Conservation (phyloP, 2,797 vertebrate species). For the Chanos chanos region DNA sequence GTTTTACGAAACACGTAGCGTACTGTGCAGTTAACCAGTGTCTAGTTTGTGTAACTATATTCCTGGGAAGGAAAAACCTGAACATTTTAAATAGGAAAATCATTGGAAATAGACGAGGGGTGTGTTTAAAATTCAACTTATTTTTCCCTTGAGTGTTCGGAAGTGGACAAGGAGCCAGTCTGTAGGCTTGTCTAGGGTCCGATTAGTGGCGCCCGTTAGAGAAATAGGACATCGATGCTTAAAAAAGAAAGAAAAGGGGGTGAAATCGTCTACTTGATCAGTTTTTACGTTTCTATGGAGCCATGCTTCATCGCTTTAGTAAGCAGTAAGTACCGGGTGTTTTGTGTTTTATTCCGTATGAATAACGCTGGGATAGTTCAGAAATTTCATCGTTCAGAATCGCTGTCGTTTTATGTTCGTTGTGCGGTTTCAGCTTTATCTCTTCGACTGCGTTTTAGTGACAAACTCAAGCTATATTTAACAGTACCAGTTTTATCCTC, state of each 20-base stretch:
- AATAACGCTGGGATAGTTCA: too few species aligned
- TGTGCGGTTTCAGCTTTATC: too few species aligned
- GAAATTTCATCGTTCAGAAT: too few species aligned
- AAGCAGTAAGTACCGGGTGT: slow-evolving; percentile 44
- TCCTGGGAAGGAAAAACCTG: slow-evolving; percentile 14
- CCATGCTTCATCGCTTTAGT: slow-evolving; percentile 36
- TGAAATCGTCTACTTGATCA: slow-evolving; percentile 9
- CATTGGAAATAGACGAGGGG: slow-evolving; percentile 36
- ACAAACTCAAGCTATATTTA: too few species aligned
- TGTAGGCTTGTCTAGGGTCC: slow-evolving; percentile 11
- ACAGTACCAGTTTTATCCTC: too few species aligned
- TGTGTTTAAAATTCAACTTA: slow-evolving; percentile 43
- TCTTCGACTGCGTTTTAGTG: too few species aligned
- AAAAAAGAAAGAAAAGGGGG: slow-evolving; percentile 15
- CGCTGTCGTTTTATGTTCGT: too few species aligned
- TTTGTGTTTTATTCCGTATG: slow-evolving; percentile 3
- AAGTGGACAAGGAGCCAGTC: slow-evolving; percentile 24
- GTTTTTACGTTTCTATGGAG: slow-evolving; percentile 23
- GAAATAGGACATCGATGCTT: too few species aligned
- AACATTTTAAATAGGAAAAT: slow-evolving; percentile 36
- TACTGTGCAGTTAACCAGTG: too few species aligned
- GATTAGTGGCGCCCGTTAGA: too few species aligned
- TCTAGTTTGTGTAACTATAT: background rate
- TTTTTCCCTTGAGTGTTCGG: slow-evolving; percentile 38
- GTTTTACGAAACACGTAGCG: too few species aligned